phyloP scores from a whole-genome alignment of 1,140 invertebrate species.

The Macrobrachium rosenbergii region DNA sequence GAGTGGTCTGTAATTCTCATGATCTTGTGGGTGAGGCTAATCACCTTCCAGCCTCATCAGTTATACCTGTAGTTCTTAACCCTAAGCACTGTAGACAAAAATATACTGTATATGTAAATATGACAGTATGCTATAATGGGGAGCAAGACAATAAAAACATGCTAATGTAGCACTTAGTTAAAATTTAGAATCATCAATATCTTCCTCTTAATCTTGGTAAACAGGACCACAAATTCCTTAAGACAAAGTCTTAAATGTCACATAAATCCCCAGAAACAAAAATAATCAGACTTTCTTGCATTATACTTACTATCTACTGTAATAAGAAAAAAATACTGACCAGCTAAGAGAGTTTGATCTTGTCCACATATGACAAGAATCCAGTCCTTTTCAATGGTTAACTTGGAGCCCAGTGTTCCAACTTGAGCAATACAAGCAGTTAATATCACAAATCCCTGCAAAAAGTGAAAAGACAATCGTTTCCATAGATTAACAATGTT shows the following conservation, averaged over 20 bases:
- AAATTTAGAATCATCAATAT: no score
- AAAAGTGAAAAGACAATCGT: conserved; percentile 22
- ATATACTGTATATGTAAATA: no score
- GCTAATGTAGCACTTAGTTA: no score
- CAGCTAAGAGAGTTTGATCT: conserved; percentile 68
- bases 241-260: neutral
- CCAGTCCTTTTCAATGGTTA: conserved; percentile 75
- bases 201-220: no score
- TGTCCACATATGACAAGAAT: conserved; percentile 71
- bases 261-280: neutral
- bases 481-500: neutral
- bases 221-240: neutral
- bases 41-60: no score
- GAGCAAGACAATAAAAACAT: no score
- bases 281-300: neutral
- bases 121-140: no score
- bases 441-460: conserved; percentile 68
- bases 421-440: conserved; percentile 68
- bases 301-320: neutral
- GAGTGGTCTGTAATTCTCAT: no score
- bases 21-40: no score
- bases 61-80: no score
- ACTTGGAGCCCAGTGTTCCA: conserved; percentile 71
- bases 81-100: no score
- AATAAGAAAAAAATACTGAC: conserved; percentile 63